phyloP scores from a whole-genome alignment of 92 coral and sea anemone genomes.

The Bergia puertoricense region DNA sequence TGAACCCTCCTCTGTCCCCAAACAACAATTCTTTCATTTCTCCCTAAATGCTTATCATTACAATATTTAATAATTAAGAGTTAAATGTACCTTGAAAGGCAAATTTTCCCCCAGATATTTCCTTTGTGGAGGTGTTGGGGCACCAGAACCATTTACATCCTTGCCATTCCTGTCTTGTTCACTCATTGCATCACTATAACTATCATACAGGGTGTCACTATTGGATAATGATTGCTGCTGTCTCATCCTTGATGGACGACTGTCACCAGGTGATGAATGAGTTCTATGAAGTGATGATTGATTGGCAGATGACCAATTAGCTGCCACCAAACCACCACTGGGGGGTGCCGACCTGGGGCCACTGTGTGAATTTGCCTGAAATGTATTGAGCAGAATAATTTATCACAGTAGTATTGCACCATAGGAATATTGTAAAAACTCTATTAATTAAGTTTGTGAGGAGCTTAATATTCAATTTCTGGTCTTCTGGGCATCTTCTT shows the following conservation, averaged over 20 bases:
- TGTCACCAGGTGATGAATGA: slow-evolving; percentile 32
- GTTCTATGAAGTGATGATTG: slow-evolving; percentile 41
- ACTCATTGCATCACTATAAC: background rate
- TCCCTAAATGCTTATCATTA: too few relatives aligned
- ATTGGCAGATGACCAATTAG: slow-evolving; percentile 34
- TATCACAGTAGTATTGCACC: background rate
- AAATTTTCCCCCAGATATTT: slow-evolving; percentile 39
- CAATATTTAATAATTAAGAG: background rate
- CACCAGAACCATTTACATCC: slow-evolving; percentile 5
- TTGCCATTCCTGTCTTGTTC: slow-evolving; percentile 26
- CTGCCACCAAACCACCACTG: slow-evolving; percentile 26
- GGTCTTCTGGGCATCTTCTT: too few relatives aligned
- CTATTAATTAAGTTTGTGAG: too few relatives aligned
- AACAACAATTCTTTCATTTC: too few relatives aligned
- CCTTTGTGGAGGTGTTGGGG: slow-evolving; percentile 33
- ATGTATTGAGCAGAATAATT: background rate
- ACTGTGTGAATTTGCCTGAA: slow-evolving; percentile 4
- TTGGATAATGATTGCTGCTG: slow-evolving; percentile 25
- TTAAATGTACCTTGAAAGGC: slow-evolving; percentile 5
- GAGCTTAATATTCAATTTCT: too few relatives aligned
- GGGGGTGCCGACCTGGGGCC: slow-evolving; percentile 41
- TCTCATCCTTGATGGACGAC: slow-evolving; percentile 27
- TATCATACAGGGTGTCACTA: slow-evolving; percentile 1
- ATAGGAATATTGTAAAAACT: background rate
- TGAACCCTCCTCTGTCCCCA: too few relatives aligned